These are phyloP conservation scores for Lindbergichthys nudifrons DNA, from an alignment of 2,797 vertebrate genomes.

Conservation along the genomic window DNA sequence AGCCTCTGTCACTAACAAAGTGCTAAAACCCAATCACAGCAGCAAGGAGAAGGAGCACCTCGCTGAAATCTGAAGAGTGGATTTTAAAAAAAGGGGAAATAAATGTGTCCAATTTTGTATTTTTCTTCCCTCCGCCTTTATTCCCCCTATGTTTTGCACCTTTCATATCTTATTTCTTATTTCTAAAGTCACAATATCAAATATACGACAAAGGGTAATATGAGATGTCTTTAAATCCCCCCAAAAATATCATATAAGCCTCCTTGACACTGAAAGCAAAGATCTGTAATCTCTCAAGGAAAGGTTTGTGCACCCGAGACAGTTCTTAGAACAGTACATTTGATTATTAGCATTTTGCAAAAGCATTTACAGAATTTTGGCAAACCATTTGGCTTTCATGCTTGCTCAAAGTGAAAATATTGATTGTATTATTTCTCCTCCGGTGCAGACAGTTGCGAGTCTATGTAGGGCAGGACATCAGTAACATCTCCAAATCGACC, in stretches of 20 bases:
- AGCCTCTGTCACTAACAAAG: constrained; percentile 70
- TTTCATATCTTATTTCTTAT: too few relatives aligned
- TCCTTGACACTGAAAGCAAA: constrained; percentile 30
- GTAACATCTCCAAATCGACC: constrained; percentile 38
- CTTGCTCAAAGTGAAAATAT: constrained; percentile 26
- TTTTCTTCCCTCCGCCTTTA: background rate
- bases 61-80: constrained; percentile 44
- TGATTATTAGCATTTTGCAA: constrained; percentile 54
- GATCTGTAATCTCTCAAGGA: too few relatives aligned
- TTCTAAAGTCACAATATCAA: too few relatives aligned
- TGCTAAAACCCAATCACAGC: constrained; percentile 81
- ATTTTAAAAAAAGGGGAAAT: constrained; percentile 20
- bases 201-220: background rate
- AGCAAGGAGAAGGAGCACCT: too few relatives aligned
- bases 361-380: constrained; percentile 51
- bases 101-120: background rate
- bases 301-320: constrained; percentile 23
- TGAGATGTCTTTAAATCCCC: constrained; percentile 21
- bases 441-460: constrained; percentile 11
- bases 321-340: constrained; percentile 51
- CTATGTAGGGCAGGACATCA: constrained; percentile 39
- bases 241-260: constrained; percentile 31
- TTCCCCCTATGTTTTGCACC: too few relatives aligned
- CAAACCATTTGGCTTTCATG: constrained; percentile 11
- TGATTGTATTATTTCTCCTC: constrained; percentile 27